A percentile compares a stretch with the other conserved stretches of the same genome.
Evolutionary conservation across 2,113 vertebrate genomes (phyloP).

Genomic region (Mirounga angustirostris): DNA sequence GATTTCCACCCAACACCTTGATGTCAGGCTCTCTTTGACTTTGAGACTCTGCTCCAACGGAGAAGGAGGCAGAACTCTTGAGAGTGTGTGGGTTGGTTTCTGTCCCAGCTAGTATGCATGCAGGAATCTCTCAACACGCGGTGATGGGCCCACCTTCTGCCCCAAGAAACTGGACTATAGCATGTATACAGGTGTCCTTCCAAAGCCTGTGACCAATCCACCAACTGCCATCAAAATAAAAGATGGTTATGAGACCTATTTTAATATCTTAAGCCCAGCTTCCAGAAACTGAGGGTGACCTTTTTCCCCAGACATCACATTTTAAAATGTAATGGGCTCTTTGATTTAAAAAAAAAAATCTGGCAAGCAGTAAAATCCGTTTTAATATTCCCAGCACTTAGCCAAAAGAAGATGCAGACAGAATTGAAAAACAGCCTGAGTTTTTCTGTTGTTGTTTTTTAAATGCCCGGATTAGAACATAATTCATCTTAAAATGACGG

Average conservation of each 20-base stretch:
- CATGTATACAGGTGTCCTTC: not conserved
- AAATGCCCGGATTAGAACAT: slow-evolving; percentile 72
- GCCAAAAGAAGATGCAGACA: slow-evolving; percentile 63
- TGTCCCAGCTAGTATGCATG: not conserved
- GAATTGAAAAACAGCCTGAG: slow-evolving; percentile 70
- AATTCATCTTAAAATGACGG: slow-evolving; percentile 78
- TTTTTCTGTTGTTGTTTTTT: slow-evolving; percentile 77
- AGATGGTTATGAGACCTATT: not conserved
- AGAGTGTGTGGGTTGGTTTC: not conserved
- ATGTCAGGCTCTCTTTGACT: not conserved
- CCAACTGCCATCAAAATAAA: slow-evolving; percentile 31
- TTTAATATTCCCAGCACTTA: slow-evolving; percentile 77
- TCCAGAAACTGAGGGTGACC: slow-evolving; percentile 56
- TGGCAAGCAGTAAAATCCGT: slow-evolving; percentile 66
- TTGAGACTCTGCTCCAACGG: not conserved
- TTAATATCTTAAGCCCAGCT: slow-evolving; percentile 44
- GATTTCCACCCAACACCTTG: not conserved
- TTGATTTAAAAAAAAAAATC: slow-evolving; percentile 33
- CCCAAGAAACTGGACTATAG: not conserved
- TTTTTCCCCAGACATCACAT: slow-evolving; percentile 50
- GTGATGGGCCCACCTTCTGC: not conserved
- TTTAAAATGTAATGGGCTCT: slow-evolving; percentile 71
- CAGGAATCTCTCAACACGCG: not conserved
- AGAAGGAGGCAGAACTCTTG: not conserved
- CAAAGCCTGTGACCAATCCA: not conserved